phyloP scores from a whole-genome alignment of 2,888 invertebrate genomes.

The Drosophila nigricruria region DNA sequence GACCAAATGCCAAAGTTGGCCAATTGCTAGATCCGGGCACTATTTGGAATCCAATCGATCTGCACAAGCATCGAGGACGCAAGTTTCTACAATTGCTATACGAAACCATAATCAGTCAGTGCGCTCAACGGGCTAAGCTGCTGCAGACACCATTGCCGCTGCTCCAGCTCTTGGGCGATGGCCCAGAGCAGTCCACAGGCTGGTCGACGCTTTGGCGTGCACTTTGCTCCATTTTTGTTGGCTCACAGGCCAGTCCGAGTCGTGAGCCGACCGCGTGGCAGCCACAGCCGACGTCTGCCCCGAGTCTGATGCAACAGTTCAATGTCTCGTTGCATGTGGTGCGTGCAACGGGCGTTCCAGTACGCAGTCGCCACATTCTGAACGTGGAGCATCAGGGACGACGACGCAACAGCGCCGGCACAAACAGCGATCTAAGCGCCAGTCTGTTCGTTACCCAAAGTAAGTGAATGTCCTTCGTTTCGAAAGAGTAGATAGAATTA shows the following conservation, averaged over 20 bases:
- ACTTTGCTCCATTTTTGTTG: conserved; percentile 82
- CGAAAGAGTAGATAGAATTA: too few species aligned
- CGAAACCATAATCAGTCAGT: conserved; percentile 82
- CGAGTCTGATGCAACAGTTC: conserved; percentile 71
- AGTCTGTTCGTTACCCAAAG: conserved; percentile 75
- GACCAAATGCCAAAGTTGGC: background rate
- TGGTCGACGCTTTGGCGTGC: conserved; percentile 86
- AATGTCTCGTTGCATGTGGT: conserved; percentile 85
- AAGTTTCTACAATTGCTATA: conserved; percentile 87
- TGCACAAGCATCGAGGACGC: conserved; percentile 88
- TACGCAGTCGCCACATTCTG: conserved; percentile 80
- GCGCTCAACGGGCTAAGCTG: conserved; percentile 76
- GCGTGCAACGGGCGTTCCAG: conserved; percentile 88
- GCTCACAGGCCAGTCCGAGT: background rate
- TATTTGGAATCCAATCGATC: conserved; percentile 87
- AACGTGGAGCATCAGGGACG: conserved; percentile 64
- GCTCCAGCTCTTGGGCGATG: conserved; percentile 86
- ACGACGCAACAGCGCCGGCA: conserved; percentile 67
- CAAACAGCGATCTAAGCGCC: conserved; percentile 70
- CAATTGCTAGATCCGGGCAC: conserved; percentile 41
- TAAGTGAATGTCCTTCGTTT: too few species aligned
- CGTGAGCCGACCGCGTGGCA: conserved; percentile 51
- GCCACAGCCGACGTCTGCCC: conserved; percentile 16
- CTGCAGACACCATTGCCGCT: conserved; percentile 86
- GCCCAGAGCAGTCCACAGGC: conserved; percentile 90